Base-by-base conservation (phyloP, 2,888 invertebrate genomes). In the Ophioninae sp. region DNA sequence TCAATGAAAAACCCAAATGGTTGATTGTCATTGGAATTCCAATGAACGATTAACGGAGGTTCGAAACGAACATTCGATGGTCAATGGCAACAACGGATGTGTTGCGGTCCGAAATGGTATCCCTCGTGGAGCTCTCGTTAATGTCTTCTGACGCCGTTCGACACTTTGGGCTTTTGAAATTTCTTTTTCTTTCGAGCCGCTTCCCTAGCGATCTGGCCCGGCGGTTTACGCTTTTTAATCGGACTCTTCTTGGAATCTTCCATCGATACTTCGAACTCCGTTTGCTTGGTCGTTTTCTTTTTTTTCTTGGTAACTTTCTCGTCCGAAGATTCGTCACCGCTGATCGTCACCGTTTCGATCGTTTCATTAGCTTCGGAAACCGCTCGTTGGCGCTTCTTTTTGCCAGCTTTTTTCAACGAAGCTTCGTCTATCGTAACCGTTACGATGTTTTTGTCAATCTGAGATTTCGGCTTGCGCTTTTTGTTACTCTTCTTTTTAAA, bases 301-400 rank as follows among this genome's bases (percentile, higher is more conserved):
- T 82, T 81, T 59, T 80, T 81, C 67, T 65, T 71, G 77, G 8
- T 67, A 22, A 74, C 56, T 58, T 51, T 85, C 71, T 63, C n/a
- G 23, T 22, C 63, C 17, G 67, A 63, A 58, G 58, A 22, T 44
- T 71, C 59, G 8, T 64, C 58, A 0, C 5, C 61, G 56, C 61
- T 64, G 3, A 20, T 67, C 51, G 51, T 17, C 37, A 17, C 3
- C 7, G 8, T 5, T 44, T 41, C 8, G 10, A 23, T 22, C 44
- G n/a, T 8, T 51, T 41, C 59, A 56, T 0, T 10, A 7, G 9
- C 67, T 75, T 82, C 78, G 8, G 58, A n/a, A 72, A 79, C 68
- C 69, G 80, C 82, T 23, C 58, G 58, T 59, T 85, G 84, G 56
- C 81, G 81, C 69, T 86, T 84, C 76, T 84, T 85, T 39, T 67